Conservation (phyloP, 2,113 vertebrate species). For the Hyperopisus bebe region DNA sequence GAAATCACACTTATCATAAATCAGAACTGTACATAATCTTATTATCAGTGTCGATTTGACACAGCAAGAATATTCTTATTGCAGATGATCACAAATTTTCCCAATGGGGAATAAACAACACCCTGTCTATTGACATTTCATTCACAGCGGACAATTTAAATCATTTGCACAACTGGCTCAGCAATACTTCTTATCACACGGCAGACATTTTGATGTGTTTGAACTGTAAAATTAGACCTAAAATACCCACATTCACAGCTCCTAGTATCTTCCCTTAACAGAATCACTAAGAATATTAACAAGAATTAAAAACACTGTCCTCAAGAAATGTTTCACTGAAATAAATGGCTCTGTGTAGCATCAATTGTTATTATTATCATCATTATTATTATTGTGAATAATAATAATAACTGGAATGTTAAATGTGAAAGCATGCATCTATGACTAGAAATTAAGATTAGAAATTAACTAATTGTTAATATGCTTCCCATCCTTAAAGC, state of each 20-base stretch:
- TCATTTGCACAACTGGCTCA: background rate
- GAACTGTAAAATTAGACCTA: background rate
- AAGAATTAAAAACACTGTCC: background rate
- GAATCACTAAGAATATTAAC: background rate
- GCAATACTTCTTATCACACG: background rate
- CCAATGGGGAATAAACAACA: background rate
- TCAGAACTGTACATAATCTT: background rate
- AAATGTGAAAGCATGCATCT: background rate
- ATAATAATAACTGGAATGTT: background rate
- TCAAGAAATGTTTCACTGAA: background rate
- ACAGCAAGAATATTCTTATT: background rate
- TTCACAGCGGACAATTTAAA: background rate
- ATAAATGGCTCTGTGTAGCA: background rate
- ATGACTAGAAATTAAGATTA: background rate
- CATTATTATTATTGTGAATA: background rate
- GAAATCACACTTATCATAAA: background rate
- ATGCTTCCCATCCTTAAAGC: background rate
- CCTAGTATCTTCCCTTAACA: background rate
- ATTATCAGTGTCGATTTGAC: background rate
- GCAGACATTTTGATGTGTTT: background rate
- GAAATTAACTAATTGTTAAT: background rate
- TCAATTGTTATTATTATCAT: background rate
- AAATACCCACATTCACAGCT: background rate
- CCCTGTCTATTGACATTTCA: background rate
- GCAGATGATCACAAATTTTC: background rate